These are phyloP conservation scores for Patiria miniata DNA, from an alignment of 35 echinoderm and acorn worm species.

Conservation along the genomic window DNA sequence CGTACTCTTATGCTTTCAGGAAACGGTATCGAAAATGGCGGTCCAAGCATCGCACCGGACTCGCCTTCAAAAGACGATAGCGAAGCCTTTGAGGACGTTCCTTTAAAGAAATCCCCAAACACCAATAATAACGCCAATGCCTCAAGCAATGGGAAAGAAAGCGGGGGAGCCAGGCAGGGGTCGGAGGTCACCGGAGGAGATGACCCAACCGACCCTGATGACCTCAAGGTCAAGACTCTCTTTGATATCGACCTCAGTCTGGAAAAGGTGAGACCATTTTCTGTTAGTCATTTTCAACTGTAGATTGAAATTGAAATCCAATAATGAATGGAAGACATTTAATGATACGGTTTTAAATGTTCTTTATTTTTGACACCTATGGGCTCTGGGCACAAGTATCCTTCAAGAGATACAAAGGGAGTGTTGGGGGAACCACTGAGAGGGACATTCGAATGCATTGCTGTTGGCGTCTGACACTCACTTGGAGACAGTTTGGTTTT, in stretches of 20 bases:
- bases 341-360: too few species aligned
- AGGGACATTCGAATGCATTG: too few species aligned
- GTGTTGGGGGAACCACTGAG: too few species aligned
- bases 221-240: slow-evolving; percentile 49
- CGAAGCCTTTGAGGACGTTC: not conserved
- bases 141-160: not conserved
- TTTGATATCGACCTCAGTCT: slow-evolving; percentile 60
- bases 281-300: not conserved
- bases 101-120: not conserved
- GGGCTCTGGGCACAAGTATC: too few species aligned
- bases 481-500: too few species aligned
- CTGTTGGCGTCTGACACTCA: too few species aligned
- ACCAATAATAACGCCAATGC: not conserved
- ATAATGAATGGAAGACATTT: too few species aligned
- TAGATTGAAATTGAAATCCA: not conserved
- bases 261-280: slow-evolving; percentile 36
- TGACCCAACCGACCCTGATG: not conserved
- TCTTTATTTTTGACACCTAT: too few species aligned
- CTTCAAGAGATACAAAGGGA: too few species aligned
- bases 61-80: not conserved
- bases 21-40: not conserved
- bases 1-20: not conserved
- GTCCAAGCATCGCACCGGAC: not conserved
- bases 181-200: not conserved
- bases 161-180: not conserved